Evolutionary conservation across 1,140 invertebrate genomes (phyloP).

Genomic region (Mamestra configurata): DNA sequence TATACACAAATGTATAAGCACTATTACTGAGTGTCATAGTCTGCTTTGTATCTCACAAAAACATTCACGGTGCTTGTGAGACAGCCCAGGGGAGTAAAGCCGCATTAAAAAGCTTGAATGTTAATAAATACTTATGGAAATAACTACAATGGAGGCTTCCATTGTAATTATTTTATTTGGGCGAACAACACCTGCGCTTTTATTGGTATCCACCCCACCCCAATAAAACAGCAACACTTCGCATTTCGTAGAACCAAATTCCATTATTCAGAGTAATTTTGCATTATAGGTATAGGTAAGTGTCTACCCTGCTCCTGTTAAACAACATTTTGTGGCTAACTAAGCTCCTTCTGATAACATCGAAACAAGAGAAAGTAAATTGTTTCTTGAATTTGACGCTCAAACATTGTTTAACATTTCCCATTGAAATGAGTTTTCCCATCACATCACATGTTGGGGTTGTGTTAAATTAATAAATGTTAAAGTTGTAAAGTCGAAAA

Average conservation of each 20-base stretch:
- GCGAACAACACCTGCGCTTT: constrained; percentile 27
- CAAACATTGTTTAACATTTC: background rate
- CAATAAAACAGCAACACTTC: constrained; percentile 27
- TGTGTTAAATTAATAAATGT: too few species aligned
- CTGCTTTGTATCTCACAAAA: too few species aligned
- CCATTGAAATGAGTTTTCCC: background rate
- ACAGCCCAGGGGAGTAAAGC: background rate
- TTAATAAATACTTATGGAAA: constrained; percentile 40
- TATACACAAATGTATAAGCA: too few species aligned
- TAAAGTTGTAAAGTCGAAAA: too few species aligned
- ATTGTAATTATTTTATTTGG: too few species aligned
- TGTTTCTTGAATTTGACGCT: background rate
- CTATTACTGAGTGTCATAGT: too few species aligned
- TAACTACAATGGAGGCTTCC: constrained; percentile 39
- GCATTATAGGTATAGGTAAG: too few species aligned
- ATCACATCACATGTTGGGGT: background rate
- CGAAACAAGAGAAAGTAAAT: background rate
- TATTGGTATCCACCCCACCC: constrained; percentile 36
- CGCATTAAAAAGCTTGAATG: constrained; percentile 22
- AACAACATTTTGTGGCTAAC: background rate
- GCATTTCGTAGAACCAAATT: constrained; percentile 1
- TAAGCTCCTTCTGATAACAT: background rate
- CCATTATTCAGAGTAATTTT: background rate
- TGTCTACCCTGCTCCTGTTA: background rate
- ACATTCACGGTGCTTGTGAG: background rate